Evolutionary conservation across 2,113 vertebrate genomes (phyloP), one percentile per base, ranked within the genome.

Genomic region (Hypocryptadius cinnamomeus): DNA sequence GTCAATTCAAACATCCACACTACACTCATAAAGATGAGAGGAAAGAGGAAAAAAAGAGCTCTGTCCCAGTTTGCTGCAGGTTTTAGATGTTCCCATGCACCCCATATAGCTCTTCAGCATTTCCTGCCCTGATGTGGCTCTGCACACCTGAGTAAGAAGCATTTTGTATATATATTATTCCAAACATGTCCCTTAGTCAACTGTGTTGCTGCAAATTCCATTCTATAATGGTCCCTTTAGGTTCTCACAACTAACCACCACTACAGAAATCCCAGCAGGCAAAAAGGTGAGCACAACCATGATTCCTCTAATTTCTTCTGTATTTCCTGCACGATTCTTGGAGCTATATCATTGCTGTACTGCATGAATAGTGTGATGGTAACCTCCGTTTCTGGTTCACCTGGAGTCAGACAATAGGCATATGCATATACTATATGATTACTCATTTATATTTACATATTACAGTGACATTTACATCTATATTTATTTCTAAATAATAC

Each of bases 281-380:
- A 3, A 30, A 64, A 72, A 45, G 7, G 8, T 59, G 22, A 42
- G 21, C 0, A 3, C 39, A 39, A 33, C 2, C 3, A 53, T 35
- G 3, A 37, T 31, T 86, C 5, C 6, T 7, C 7, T 68, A 7
- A n/a, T 83, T 86, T 68, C 12, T 79, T 79, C 31, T 5, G 1
- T 31, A 35, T 39, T 89, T 63, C 33, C 81, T 57, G 11, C 1
- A 0, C 53, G 14, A 30, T 70, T 74, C 31, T 82, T 66, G 23
- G 27, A 70, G 17, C 7, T 3, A 39, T 8, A 11, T 56, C 3
- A 10, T 8, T 35, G 21, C 25, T 76, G 13, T 10, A 42, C 8
- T 50, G 42, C 5, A 5, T 23, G 47, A 68, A 8, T 31, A 15
- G 30, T 33, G 15, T 45, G 17, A 45, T 33, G 5, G 22, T 44